Evolutionary conservation across 2,113 vertebrate species (phyloP).

Genomic region (Perca flavescens): DNA sequence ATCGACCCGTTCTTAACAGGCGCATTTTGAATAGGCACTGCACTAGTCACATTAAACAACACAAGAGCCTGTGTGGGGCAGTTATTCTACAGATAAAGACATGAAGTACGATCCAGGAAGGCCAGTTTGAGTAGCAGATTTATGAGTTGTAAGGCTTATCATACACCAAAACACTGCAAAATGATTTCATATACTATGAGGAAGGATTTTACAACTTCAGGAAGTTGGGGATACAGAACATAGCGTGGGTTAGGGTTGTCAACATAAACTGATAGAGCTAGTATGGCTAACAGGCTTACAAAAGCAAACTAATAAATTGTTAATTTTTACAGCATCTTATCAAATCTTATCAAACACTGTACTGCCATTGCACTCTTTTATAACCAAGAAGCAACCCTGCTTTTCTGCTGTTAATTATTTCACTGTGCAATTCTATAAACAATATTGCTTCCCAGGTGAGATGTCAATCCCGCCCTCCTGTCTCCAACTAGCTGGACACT

Average conservation of each 20-base stretch:
- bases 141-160: neutral
- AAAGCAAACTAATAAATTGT: neutral
- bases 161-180: neutral
- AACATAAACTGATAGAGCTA: constrained; percentile 7
- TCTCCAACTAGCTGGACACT: neutral
- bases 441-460: neutral
- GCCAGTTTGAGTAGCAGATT: neutral
- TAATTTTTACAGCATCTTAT: constrained; percentile 9
- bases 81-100: neutral
- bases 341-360: constrained; percentile 2
- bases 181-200: neutral
- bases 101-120: neutral
- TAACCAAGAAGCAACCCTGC: neutral
- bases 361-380: neutral
- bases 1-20: too few relatives aligned
- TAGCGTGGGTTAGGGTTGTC: neutral
- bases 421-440: neutral
- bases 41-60: neutral
- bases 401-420: neutral
- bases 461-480: neutral
- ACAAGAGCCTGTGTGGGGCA: neutral
- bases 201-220: neutral
- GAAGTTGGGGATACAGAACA: neutral
- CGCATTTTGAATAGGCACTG: too few relatives aligned
- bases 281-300: constrained; percentile 12